Evolutionary conservation across 2,888 invertebrate species (phyloP).

Genomic region (Melanophora roralis): DNA sequence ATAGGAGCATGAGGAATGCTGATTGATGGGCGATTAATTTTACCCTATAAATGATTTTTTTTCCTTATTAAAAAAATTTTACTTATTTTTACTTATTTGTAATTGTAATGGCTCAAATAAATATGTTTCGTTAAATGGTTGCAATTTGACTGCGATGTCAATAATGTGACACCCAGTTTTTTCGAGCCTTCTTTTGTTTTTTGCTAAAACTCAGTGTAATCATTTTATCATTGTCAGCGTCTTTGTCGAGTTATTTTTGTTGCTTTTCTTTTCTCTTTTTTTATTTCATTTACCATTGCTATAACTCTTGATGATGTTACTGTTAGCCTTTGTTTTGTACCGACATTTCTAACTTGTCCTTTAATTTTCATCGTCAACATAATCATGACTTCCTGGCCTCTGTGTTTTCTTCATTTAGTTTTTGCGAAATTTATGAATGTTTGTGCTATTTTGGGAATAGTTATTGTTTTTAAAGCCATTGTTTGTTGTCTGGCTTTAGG

Average conservation of each 20-base stretch:
- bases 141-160: background rate
- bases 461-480: slow-evolving; percentile 52
- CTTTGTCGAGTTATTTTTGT: slow-evolving; percentile 38
- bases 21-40: too few species aligned
- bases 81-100: too few species aligned
- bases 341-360: slow-evolving; percentile 13
- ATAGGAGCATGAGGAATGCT: too few species aligned
- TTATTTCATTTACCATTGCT: background rate
- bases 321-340: background rate
- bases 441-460: slow-evolving; percentile 35
- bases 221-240: slow-evolving; percentile 57
- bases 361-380: slow-evolving; percentile 26
- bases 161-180: background rate
- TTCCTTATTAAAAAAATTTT: too few species aligned
- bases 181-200: background rate
- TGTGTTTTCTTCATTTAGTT: slow-evolving; percentile 40
- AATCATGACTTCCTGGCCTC: slow-evolving; percentile 47
- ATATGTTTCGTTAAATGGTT: background rate
- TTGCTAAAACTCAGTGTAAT: slow-evolving; percentile 28
- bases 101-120: too few species aligned
- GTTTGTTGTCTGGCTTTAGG: slow-evolving; percentile 51
- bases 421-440: background rate
- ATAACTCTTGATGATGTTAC: slow-evolving; percentile 17
- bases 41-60: too few species aligned
- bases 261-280: background rate